Percentiles rank a stretch among this genome's conserved stretches.
phyloP scores from a whole-genome alignment of 2,888 invertebrate genomes.

The Thereva nobilitata region DNA sequence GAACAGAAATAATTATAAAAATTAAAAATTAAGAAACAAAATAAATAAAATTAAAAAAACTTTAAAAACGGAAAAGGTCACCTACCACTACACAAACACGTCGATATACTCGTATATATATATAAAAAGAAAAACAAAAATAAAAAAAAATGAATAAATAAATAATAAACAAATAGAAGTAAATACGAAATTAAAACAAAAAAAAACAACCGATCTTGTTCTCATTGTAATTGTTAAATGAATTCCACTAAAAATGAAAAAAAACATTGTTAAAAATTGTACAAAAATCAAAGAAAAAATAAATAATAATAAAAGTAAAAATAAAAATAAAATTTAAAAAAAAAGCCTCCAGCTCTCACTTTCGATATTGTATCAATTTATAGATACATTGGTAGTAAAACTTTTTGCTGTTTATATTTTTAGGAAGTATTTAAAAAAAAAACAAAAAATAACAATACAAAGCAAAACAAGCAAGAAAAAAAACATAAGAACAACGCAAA shows the following conservation, averaged over 20 bases:
- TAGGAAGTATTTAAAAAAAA: constrained; percentile 19
- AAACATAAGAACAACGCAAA: no score
- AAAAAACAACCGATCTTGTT: no score
- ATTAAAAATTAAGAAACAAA: constrained; percentile 1
- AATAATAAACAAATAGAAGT: no score
- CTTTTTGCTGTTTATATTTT: constrained; percentile 29
- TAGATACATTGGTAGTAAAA: constrained; percentile 23
- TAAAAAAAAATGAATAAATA: no score
- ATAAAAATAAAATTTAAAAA: constrained; percentile 13
- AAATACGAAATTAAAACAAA: no score
- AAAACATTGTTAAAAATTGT: no score
- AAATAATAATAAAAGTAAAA: background rate
- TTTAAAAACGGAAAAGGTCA: constrained; percentile 13
- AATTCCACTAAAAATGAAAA: no score
- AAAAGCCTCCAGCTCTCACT: constrained; percentile 12
- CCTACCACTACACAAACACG: constrained; percentile 15
- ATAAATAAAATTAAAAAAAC: no score
- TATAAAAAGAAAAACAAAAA: no score
- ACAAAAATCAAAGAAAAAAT: constrained; percentile 4
- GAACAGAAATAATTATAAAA: constrained; percentile 8
- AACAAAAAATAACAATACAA: background rate
- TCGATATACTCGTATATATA: no score
- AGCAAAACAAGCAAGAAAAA: no score
- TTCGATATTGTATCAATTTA: constrained; percentile 21
- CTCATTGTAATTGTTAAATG: no score